Evolutionary conservation across 1,140 invertebrate genomes (phyloP), one percentile per base, ranked within the genome.

Genomic region (Drosophila guanche): DNA sequence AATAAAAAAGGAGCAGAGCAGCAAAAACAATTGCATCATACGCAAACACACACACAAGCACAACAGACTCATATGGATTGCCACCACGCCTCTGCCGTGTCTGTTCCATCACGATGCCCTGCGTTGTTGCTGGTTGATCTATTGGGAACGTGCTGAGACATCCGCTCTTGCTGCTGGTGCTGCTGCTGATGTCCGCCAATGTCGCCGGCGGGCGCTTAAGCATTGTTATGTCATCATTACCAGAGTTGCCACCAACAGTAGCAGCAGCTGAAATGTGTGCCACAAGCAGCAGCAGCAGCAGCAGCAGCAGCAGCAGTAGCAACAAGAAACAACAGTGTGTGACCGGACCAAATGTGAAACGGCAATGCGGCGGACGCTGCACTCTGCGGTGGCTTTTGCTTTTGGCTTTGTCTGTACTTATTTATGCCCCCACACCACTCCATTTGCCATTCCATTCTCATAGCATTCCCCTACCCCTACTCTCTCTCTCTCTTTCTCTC

Each of bases 141-240:
- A 86, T 86, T 86, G 83, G 78, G 83, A 86, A 88, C 83, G 83
- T 88, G 83, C 77, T 65, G 80, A 85, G 81, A 74, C 77, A 85
- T 86, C 76, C 80, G 83, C 63, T 74, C 57, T 40, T 58, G 57
- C 40, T 67, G 75, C 51, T 40, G 33, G 10, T 37, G 29, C 8
- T 33, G 33, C 33, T 37, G 33, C 33, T 37, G 33, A 10, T 37
- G 33, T 37, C 56, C 84, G 63, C 61, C 81, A 78, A 70, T 86
- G 76, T 67, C 60, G 80, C 81, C 77, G 62, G 70, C 62, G 81
- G 65, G 83, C 84, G 77, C 84, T 88, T 78, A 71, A 86, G 83
- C 83, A 86, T 86, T 86, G 83, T 88, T 86, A 86, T 88, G 78
- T 86, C 83, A 88, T 86, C 81, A 85, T 85, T 81, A 76, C 81